These are phyloP conservation scores for mouse (Mus musculus) DNA, from an alignment of 2,113 vertebrate genomes.

Conservation along the genomic window GRCm39 chr3:85123501-85124000, in stretches of 20 bases:
- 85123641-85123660: background rate
- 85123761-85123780: background rate
- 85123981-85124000: background rate
- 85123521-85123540: background rate
- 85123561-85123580: background rate
- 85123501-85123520: fast-evolving
- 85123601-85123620: background rate
- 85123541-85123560: background rate
- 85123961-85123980: background rate
- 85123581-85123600: background rate
- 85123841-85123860: background rate
- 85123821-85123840: background rate
- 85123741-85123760: background rate
- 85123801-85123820: background rate
- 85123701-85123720: background rate
- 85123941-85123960: too few species aligned
- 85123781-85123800: too few species aligned
- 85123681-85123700: background rate
- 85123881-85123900: background rate
- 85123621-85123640: background rate
- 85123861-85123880: background rate
- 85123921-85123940: background rate
- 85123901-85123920: background rate
- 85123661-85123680: background rate
- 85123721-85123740: background rate